phyloP scores from a whole-genome alignment of 2,113 vertebrate species.

The Xiphorhynchus elegans region DNA sequence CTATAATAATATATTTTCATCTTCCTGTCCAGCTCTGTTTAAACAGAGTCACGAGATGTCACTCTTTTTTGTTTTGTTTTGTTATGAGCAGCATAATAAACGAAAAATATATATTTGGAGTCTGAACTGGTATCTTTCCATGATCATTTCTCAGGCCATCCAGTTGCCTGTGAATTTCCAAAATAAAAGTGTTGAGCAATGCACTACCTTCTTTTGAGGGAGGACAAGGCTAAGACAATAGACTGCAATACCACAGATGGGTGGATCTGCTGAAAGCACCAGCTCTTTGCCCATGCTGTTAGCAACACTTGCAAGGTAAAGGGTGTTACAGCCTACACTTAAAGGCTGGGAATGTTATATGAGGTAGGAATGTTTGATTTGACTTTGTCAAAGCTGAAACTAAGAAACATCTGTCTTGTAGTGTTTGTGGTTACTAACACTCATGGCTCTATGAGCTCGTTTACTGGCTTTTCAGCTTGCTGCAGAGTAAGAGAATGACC shows the following conservation, averaged over 20 bases:
- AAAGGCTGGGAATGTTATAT: neutral
- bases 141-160: neutral
- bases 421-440: neutral
- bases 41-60: neutral
- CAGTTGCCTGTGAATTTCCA: neutral
- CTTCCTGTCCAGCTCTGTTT: neutral
- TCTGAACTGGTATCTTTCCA: neutral
- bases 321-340: neutral
- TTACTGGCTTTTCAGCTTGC: neutral
- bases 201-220: neutral
- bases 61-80: neutral
- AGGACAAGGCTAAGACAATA: neutral
- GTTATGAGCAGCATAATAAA: neutral
- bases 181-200: neutral
- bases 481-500: neutral
- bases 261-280: neutral
- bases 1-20: neutral
- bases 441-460: neutral
- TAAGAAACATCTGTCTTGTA: neutral
- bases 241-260: neutral
- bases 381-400: neutral
- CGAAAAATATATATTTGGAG: neutral
- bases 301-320: neutral
- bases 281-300: neutral
- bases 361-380: neutral